phyloP scores from a whole-genome alignment of 2,888 invertebrate genomes.

The Syrista parreyssii region DNA sequence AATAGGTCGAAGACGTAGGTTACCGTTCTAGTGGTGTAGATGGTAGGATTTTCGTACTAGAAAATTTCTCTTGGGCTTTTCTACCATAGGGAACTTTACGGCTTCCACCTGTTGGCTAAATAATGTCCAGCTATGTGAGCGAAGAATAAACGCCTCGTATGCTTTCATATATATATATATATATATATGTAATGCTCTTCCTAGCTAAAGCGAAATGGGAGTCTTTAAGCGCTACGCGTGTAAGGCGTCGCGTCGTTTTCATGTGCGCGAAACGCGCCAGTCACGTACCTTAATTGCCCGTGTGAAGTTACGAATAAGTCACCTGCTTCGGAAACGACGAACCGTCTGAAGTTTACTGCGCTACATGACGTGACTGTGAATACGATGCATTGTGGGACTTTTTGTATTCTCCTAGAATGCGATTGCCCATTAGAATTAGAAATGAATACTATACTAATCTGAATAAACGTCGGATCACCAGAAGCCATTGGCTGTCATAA shows the following conservation, averaged over 20 bases:
- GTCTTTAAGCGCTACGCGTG: constrained; percentile 47
- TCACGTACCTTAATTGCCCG: constrained; percentile 62
- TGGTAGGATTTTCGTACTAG: neutral
- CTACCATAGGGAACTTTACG: neutral
- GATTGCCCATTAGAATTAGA: neutral
- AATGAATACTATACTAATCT: neutral
- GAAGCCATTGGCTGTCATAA: neutral
- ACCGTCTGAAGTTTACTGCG: neutral
- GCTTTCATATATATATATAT: neutral
- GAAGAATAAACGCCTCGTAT: neutral
- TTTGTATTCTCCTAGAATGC: neutral
- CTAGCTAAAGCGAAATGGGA: constrained; percentile 25
- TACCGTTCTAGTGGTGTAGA: neutral
- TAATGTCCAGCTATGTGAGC: neutral
- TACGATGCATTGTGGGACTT: neutral
- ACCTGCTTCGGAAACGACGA: neutral
- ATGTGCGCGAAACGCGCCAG: constrained; percentile 47
- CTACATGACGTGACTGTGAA: neutral
- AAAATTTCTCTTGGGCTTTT: neutral
- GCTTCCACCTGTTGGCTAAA: neutral
- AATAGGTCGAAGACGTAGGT: neutral
- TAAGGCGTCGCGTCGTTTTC: constrained; percentile 37
- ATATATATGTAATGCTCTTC: neutral
- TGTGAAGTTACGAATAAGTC: neutral
- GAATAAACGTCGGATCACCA: neutral